phyloP scores from a whole-genome alignment of 2,113 vertebrate genomes.

The Dendropsophus ebraccatus region DNA sequence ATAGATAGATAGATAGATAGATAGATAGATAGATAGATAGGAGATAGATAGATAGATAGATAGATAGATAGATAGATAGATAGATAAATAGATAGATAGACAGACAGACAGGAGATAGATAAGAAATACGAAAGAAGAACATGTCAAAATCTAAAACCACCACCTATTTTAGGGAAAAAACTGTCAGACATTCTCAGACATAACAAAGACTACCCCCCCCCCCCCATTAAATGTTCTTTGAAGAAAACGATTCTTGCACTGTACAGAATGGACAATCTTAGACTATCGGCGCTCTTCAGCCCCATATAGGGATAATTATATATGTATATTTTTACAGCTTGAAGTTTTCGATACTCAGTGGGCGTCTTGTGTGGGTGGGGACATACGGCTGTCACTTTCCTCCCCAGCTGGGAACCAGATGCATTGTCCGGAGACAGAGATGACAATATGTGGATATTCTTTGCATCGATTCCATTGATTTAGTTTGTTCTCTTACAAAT shows the following conservation, averaged over 20 bases:
- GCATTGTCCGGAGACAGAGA: constrained; percentile 61
- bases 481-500: constrained; percentile 26
- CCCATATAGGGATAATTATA: constrained; percentile 54
- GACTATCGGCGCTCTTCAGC: constrained; percentile 34
- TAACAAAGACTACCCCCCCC: neutral
- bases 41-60: neutral
- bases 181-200: neutral
- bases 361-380: constrained; percentile 35
- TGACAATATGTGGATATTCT: constrained; percentile 40
- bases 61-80: constrained; percentile 5
- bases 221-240: neutral
- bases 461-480: constrained; percentile 58
- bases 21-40: neutral
- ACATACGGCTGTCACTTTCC: constrained; percentile 63
- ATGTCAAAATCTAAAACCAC: neutral
- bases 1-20: constrained; percentile 7
- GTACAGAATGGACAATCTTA: constrained; percentile 33
- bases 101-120: neutral
- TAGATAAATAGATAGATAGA: neutral
- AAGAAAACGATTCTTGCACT: neutral
- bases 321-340: constrained; percentile 42
- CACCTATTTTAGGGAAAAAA: neutral
- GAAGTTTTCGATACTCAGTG: constrained; percentile 43
- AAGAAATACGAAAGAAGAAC: neutral
- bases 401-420: constrained; percentile 63